phyloP scores from a whole-genome alignment of 2,797 vertebrate genomes.

The Anguilla megastoma region DNA sequence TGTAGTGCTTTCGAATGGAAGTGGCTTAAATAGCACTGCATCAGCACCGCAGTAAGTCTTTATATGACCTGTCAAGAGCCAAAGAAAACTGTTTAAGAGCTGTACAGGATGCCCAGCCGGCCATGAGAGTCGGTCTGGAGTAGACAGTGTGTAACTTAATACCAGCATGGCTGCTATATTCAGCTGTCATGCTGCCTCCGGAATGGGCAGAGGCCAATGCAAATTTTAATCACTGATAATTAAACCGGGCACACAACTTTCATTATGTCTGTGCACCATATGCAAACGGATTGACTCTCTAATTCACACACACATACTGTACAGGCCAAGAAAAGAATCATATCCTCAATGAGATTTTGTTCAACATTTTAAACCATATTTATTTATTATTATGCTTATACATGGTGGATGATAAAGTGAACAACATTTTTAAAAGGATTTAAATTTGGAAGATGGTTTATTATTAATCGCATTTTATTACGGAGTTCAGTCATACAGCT shows the following conservation, averaged over 20 bases:
- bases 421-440: neutral
- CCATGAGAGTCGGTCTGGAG: neutral
- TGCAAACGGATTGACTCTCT: neutral
- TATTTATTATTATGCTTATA: neutral
- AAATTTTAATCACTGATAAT: neutral
- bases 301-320: neutral
- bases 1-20: neutral
- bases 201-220: neutral
- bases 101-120: neutral
- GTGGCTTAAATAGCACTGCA: neutral
- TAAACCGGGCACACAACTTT: neutral
- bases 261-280: conserved; percentile 2
- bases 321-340: neutral
- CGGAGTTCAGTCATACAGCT: neutral
- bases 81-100: neutral
- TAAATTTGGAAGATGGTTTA: neutral
- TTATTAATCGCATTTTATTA: neutral
- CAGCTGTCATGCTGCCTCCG: neutral
- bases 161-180: conserved; percentile 5
- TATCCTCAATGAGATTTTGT: neutral
- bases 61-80: conserved; percentile 2
- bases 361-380: neutral
- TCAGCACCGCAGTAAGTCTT: neutral
- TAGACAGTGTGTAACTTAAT: neutral
- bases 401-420: neutral